A percentile compares a stretch with the other conserved stretches of the same genome.
These are phyloP conservation scores for Myanophis thanlyinensis DNA, from an alignment of 2,113 vertebrate genomes.

Conservation along the genomic window DNA sequence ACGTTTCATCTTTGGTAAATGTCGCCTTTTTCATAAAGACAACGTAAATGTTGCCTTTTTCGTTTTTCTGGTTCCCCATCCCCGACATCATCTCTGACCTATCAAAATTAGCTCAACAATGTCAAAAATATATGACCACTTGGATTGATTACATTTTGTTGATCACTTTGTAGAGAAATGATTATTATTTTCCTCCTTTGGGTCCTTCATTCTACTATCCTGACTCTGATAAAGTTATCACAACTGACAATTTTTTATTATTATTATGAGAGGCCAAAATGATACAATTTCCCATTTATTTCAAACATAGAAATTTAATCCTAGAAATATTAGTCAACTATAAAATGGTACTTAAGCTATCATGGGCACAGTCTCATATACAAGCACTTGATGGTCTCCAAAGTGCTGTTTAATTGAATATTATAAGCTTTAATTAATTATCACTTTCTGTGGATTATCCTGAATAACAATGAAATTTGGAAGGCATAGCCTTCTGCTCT, in stretches of 20 bases:
- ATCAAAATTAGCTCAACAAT: not conserved
- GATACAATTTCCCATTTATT: slow-evolving; percentile 64
- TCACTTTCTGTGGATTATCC: slow-evolving; percentile 62
- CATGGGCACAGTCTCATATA: slow-evolving; percentile 65
- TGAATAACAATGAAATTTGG: slow-evolving; percentile 60
- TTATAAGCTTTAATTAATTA: slow-evolving; percentile 71
- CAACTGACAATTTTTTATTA: slow-evolving; percentile 56
- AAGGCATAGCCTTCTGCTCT: slow-evolving; percentile 46
- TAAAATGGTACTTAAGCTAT: slow-evolving; percentile 68
- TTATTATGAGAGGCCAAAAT: slow-evolving; percentile 65
- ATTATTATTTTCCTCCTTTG: slow-evolving; percentile 35
- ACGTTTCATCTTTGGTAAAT: not conserved
- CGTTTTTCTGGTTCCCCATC: not conserved
- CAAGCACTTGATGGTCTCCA: slow-evolving; percentile 67
- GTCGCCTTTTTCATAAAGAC: too few species aligned
- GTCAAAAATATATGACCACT: slow-evolving; percentile 42
- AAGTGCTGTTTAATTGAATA: slow-evolving; percentile 72
- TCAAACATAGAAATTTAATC: slow-evolving; percentile 61
- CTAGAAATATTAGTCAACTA: slow-evolving; percentile 62
- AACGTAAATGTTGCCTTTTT: not conserved
- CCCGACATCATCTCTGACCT: not conserved
- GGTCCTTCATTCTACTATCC: slow-evolving; percentile 46
- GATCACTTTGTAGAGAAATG: slow-evolving; percentile 50
- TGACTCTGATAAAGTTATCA: slow-evolving; percentile 59
- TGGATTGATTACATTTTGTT: slow-evolving; percentile 51